phyloP scores from a whole-genome alignment of 2,888 invertebrate genomes.

The Pinctada fucata region DNA sequence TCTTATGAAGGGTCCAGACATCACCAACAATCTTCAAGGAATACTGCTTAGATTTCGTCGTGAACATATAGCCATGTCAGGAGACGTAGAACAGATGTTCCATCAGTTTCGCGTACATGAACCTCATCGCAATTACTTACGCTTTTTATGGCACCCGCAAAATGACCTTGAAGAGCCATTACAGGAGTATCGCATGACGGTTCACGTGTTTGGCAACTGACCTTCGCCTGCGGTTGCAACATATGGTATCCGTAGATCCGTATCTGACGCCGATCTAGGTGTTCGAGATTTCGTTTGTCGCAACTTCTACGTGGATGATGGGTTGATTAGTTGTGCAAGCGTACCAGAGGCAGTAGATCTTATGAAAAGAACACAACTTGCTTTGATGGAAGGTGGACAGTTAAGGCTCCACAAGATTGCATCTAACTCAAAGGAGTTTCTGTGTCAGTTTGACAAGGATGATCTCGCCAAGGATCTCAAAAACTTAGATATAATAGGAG shows the following conservation, averaged over 20 bases:
- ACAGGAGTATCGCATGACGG: slow-evolving; percentile 47
- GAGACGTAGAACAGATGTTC: slow-evolving; percentile 51
- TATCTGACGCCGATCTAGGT: slow-evolving; percentile 18
- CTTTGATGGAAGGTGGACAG: slow-evolving; percentile 40
- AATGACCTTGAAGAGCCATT: slow-evolving; percentile 32
- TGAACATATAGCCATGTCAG: slow-evolving; percentile 38
- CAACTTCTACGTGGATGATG: slow-evolving; percentile 54
- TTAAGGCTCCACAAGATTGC: slow-evolving; percentile 51
- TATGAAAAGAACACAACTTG: slow-evolving; percentile 41
- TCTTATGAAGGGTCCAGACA: slow-evolving; percentile 43
- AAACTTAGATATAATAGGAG: slow-evolving; percentile 39
- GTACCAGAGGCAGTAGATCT: slow-evolving; percentile 33
- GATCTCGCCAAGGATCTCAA: slow-evolving; percentile 47
- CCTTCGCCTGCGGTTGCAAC: slow-evolving; percentile 47
- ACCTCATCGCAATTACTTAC: slow-evolving; percentile 40
- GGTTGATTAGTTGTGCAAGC: slow-evolving; percentile 35
- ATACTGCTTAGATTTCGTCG: slow-evolving; percentile 42
- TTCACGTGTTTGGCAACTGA: slow-evolving; percentile 44
- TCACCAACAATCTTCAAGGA: slow-evolving; percentile 43
- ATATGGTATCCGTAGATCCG: slow-evolving; percentile 42
- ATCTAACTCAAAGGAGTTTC: slow-evolving; percentile 41
- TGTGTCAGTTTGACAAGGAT: slow-evolving; percentile 46
- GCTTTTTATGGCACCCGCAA: slow-evolving; percentile 48
- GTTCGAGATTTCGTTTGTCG: slow-evolving; percentile 36
- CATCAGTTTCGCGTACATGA: slow-evolving; percentile 41